Evolutionary conservation across 2,797 vertebrate species (phyloP).

Genomic region (Myripristis jacobus): DNA sequence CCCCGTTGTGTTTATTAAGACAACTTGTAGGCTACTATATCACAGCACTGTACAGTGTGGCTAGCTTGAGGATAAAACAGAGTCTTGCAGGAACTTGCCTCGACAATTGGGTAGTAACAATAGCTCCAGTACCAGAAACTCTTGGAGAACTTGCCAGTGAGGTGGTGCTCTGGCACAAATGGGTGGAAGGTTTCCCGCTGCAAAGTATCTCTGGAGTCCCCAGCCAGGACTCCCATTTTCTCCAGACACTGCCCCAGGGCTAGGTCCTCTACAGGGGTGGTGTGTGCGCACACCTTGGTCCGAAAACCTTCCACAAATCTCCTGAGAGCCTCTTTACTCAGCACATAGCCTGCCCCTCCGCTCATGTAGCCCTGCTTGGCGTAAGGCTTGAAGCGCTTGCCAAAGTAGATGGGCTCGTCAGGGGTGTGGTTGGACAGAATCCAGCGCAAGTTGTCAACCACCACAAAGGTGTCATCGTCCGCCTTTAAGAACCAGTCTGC

Average conservation of each 20-base stretch:
- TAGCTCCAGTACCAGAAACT: conserved; percentile 98
- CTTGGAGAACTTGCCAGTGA: conserved; percentile 88
- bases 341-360: conserved; percentile 95
- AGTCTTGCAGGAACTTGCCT: conserved; percentile 83
- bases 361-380: conserved; percentile 98
- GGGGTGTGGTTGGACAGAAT: conserved; percentile 90
- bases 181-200: conserved; percentile 96
- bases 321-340: conserved; percentile 93
- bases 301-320: conserved; percentile 93
- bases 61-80: not conserved
- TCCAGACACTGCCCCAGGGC: conserved; percentile 96
- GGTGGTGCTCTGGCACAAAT: conserved; percentile 92
- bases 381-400: conserved; percentile 93
- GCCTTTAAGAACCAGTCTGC: conserved; percentile 99
- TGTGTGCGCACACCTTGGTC: conserved; percentile 91
- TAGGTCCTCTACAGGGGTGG: conserved; percentile 93
- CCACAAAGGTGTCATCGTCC: conserved; percentile 94
- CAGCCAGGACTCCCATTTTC: conserved; percentile 91
- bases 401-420: conserved; percentile 93
- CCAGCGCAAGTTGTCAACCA: conserved; percentile 95
- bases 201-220: conserved; percentile 92
- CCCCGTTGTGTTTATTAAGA: not conserved
- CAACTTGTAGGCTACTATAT: not conserved
- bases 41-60: not conserved
- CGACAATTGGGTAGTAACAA: conserved; percentile 92